Evolutionary conservation across 2,797 vertebrate genomes (phyloP).

Genomic region (Eulemur mongoz): DNA sequence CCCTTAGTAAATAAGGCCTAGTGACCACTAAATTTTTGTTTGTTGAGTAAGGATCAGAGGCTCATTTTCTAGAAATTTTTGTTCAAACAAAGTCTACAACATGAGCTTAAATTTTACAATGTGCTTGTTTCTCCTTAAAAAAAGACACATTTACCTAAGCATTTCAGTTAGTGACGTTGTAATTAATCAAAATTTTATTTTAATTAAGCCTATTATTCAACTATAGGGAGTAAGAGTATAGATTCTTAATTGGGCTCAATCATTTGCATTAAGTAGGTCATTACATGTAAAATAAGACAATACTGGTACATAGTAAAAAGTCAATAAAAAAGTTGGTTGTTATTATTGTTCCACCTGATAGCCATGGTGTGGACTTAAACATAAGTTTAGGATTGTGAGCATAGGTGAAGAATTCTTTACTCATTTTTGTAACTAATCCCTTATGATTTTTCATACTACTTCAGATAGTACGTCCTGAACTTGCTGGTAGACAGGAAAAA

Average conservation of each 20-base stretch:
- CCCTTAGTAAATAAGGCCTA: not conserved
- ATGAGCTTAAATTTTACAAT: not conserved
- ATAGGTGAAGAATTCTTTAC: not conserved
- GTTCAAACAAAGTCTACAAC: not conserved
- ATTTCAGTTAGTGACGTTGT: not conserved
- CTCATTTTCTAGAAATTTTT: not conserved
- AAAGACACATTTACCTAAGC: not conserved
- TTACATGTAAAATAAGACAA: not conserved
- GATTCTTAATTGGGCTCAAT: not conserved
- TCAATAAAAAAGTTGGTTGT: not conserved
- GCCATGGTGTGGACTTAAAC: not conserved
- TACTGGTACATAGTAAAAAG: not conserved
- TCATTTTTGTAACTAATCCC: not conserved
- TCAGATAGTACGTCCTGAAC: not conserved
- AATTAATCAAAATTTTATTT: conserved; percentile 24
- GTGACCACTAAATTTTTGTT: not conserved
- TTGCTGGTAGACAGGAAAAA: not conserved
- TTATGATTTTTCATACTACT: not conserved
- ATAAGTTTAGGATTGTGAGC: not conserved
- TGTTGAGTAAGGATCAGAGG: not conserved
- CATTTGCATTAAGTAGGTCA: not conserved
- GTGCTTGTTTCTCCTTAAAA: not conserved
- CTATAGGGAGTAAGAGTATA: not conserved
- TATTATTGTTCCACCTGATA: not conserved
- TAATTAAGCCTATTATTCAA: not conserved